These are phyloP conservation scores for Manis javanica DNA, from an alignment of 2,797 vertebrate species.

Conservation along the genomic window DNA sequence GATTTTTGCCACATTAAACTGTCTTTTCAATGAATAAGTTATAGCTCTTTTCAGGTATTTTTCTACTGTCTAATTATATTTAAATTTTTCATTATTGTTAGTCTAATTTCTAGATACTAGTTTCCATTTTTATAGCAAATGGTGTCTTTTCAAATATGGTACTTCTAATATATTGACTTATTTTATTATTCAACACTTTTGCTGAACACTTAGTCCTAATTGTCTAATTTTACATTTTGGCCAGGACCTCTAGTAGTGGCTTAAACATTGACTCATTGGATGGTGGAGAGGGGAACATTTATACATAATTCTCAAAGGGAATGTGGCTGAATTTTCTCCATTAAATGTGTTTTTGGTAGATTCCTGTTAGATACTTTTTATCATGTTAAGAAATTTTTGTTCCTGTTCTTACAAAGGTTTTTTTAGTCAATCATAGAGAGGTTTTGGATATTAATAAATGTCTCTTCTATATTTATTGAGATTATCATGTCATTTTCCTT, in stretches of 20 bases:
- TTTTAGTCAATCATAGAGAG: background rate
- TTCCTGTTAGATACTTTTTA: background rate
- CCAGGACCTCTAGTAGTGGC: background rate
- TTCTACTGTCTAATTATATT: background rate
- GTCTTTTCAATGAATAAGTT: background rate
- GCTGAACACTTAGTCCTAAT: background rate
- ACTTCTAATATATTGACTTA: background rate
- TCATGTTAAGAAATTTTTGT: background rate
- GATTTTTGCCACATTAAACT: background rate
- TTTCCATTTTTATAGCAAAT: slow-evolving; percentile 31
- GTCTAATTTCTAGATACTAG: slow-evolving; percentile 14
- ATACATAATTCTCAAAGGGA: background rate
- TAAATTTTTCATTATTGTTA: slow-evolving; percentile 18
- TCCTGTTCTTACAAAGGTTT: background rate
- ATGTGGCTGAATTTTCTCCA: background rate
- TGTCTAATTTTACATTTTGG: background rate
- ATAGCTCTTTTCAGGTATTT: background rate
- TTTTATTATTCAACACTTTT: slow-evolving; percentile 6
- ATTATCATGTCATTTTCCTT: background rate
- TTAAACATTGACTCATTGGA: background rate
- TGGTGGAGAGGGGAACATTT: background rate
- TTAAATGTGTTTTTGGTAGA: background rate
- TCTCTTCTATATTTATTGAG: background rate
- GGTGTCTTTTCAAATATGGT: background rate
- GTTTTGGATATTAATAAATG: background rate